Evolutionary conservation across 2,888 invertebrate species (phyloP).

Genomic region (Drosophila testacea): DNA sequence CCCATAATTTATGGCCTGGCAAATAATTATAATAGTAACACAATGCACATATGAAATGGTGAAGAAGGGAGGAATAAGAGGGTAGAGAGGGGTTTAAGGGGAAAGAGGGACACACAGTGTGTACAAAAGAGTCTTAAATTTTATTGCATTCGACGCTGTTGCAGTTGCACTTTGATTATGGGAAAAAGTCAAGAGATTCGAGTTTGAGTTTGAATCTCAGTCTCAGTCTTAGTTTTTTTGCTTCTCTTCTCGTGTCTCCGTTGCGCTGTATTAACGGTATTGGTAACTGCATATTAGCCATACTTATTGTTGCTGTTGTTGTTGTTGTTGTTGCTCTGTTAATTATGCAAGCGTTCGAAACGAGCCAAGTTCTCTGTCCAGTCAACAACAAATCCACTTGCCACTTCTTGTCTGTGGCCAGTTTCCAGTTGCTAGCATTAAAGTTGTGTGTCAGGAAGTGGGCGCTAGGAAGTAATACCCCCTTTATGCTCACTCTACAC

Average conservation of each 20-base stretch:
- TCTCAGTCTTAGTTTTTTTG: conserved; percentile 1
- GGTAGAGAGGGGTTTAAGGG: not conserved
- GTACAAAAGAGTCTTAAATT: conserved; percentile 78
- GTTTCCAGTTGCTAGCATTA: conserved; percentile 18
- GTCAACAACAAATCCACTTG: conserved; percentile 45
- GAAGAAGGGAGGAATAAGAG: not conserved
- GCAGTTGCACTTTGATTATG: conserved; percentile 72
- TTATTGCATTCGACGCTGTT: conserved; percentile 50
- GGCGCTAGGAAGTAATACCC: conserved; percentile 57
- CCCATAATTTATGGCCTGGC: conserved; percentile 75
- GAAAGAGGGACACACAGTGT: not conserved
- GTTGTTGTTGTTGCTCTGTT: conserved; percentile 50
- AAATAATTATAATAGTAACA: conserved; percentile 77
- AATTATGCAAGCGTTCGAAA: conserved; percentile 67
- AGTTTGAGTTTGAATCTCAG: conserved; percentile 10
- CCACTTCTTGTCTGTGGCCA: conserved; percentile 18
- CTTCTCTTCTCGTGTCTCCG: conserved; percentile 25
- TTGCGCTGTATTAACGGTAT: conserved; percentile 64
- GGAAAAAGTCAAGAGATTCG: conserved; percentile 46
- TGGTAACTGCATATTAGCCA: conserved; percentile 72
- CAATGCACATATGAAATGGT: conserved; percentile 51
- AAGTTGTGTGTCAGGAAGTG: conserved; percentile 56
- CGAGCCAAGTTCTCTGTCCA: conserved; percentile 48
- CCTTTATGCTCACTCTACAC: not conserved
- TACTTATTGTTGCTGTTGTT: conserved; percentile 39